Evolutionary conservation across 2,888 invertebrate species (phyloP), one percentile per base, ranked within the genome.

Genomic region (Cyclophora albipunctata): DNA sequence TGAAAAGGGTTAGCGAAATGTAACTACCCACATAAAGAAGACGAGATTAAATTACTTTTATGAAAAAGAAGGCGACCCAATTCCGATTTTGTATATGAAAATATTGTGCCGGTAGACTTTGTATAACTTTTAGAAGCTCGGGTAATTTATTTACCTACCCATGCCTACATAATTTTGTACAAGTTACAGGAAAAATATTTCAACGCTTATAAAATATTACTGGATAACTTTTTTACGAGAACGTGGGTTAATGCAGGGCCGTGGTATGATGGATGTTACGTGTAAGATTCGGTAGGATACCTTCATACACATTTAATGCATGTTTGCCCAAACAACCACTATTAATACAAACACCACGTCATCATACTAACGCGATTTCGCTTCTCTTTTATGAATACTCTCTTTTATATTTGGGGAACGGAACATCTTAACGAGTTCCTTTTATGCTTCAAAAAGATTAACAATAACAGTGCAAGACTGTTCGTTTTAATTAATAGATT

Each of bases 1-100:
- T 79, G 79, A 85, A 81, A 84, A 85, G 84, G 85, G 83, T 84
- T 80, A 71, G 71, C 74, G 69, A 73, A 75, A 71, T 67, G 68
- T 74, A 71, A 62, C 58, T 72, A 71, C 58, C 54, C 65, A 61
- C 68, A 76, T 75, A 74, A 74, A 82, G 73, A 69, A 75, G 69
- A 74, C 66, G 63, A 80, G 71, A 84, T 82, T 80, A 81, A 80
- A 82, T 83, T 81, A 81, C 76, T 78, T 74, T 68, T 70, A 74
- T 72, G 69, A 69, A 73, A 75, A 73, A 71, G 68, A 71, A 73
- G 71, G 64, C 61, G 59, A 70, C 68, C 64, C 65, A 61, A 68
- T 71, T 68, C 60, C 58, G 52, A 62, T 56, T 61, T 66, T 65
- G 63, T 62, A 54, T 63, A 63, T 55, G 65, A 69, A 63, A 61